Base-by-base conservation (phyloP, 1,140 invertebrate species). In the Coptotermes formosanus region DNA sequence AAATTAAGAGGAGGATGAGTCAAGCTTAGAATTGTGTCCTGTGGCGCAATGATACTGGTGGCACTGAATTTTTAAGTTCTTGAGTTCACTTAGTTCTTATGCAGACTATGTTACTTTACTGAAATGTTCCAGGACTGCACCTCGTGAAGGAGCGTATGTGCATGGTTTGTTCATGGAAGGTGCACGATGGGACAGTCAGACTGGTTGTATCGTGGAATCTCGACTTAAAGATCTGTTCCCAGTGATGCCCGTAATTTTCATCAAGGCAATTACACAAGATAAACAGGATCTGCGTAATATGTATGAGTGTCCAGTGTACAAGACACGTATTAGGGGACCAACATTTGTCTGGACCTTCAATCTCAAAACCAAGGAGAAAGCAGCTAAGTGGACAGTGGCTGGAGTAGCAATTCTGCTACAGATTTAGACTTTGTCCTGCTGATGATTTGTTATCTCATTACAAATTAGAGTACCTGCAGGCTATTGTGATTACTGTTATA, bases 291-390 rank as follows among this genome's bases (percentile, higher is more conserved):
- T 94, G 0, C 93, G 95, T 87, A 98, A 97, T 90, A 93, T 97
- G 86, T 99, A 99, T 89, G 96, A 97, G 88, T 98, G 98, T 91
- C 97, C 98, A 8, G 95, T 98, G 1, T 99, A 99, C 90, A 98
- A 98, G 91, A 98, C 97, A 16, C 93, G 95, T 88, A 93, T 92
- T 89, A 93, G 98, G 87, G 98, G 98, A 6, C 96, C 96, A 8
- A 99, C 97, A 1, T 99, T 95, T 89, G 97, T 99, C 2, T 99
- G 98, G 97, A 99, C 97, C 0, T 99, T 99, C 89, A 98, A 98
- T 91, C 92, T 99, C 21, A 97, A 96, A 92, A 97, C 95, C 0
- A 96, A 96, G 90, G 97, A 98, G 88, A 97, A 96, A 88, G 92
- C 97, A 0, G 94, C 96, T 0, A 97, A 97, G 89, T 99, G 98